Base-by-base conservation (phyloP, 2,113 vertebrate species). In the Cyanistes caeruleus region DNA sequence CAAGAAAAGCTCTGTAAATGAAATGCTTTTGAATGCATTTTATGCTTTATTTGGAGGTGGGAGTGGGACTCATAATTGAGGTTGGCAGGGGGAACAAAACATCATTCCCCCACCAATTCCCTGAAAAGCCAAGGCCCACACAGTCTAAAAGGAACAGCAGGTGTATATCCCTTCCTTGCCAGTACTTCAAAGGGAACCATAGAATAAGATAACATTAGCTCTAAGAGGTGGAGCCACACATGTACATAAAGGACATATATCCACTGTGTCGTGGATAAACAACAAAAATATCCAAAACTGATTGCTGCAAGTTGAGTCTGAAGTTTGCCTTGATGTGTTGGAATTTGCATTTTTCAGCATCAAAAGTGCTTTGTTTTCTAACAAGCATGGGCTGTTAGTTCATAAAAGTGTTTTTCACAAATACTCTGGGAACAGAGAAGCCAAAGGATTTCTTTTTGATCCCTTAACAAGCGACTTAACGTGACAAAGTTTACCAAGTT, bases 401-500 rank as follows among this genome's bases (percentile, higher is more conserved):
- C 15, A 17, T 35, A 21, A 48, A 72, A 41, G 17, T 17, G 3
- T 31, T 84, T 75, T 70, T 44, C 13, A 35, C 51, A 49, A 64
- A 37, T 20, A 67, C 14, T 27, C 39, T 39, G 16, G 31, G 5
- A 67, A 11, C 37, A 78, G 67, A 81, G 75, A 75, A 82, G 44
- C 35, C 62, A 51, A 88, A 60, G 31, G 44, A 49, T 76, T 82
- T 84, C 7, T 39, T 39, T 87, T 87, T 69, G 52, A 76, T 86
- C 79, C 98, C 98, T 99, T 99, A 98, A 99, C 98, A 58, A 64
- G 13, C 16, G 69, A 48, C 35, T 87, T 96, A 99, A 99, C 95
- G 99, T 99, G 96, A 99, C 99, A 3, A 99, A 99, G 96, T 99
- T 99, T 97, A 99, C 99, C 72, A 99, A 99, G 96, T 97, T 99